Evolutionary conservation across 2,113 vertebrate genomes (phyloP).

Genomic region (Petaurus breviceps): DNA sequence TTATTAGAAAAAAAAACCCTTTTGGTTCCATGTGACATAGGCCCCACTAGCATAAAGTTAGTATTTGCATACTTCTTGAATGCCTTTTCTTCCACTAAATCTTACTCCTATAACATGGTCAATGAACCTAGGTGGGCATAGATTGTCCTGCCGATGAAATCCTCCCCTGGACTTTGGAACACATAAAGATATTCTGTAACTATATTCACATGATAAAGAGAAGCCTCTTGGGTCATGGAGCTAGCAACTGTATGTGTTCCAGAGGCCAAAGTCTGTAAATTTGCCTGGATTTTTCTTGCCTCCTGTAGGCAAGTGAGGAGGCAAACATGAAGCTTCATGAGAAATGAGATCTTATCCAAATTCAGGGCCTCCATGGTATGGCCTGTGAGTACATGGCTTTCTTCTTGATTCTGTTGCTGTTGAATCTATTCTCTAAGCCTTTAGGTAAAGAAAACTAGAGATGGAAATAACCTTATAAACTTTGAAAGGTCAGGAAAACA

Average conservation of each 20-base stretch:
- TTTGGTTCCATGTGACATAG: neutral
- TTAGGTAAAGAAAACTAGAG: neutral
- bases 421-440: neutral
- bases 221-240: neutral
- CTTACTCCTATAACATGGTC: neutral
- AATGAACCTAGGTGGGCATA: neutral
- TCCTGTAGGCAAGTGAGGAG: neutral
- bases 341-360: neutral
- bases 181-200: neutral
- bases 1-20: neutral
- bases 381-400: neutral
- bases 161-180: too few species aligned
- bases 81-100: neutral
- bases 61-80: neutral
- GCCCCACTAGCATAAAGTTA: neutral
- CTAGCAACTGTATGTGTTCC: neutral
- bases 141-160: neutral
- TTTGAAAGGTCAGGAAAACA: neutral
- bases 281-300: neutral
- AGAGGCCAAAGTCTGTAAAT: neutral
- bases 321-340: neutral
- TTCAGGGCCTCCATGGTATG: neutral
- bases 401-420: neutral
- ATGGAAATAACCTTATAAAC: neutral
- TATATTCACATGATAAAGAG: neutral